phyloP scores from a whole-genome alignment of 1,140 invertebrate genomes.

The Druon quercuslanigerum region DNA sequence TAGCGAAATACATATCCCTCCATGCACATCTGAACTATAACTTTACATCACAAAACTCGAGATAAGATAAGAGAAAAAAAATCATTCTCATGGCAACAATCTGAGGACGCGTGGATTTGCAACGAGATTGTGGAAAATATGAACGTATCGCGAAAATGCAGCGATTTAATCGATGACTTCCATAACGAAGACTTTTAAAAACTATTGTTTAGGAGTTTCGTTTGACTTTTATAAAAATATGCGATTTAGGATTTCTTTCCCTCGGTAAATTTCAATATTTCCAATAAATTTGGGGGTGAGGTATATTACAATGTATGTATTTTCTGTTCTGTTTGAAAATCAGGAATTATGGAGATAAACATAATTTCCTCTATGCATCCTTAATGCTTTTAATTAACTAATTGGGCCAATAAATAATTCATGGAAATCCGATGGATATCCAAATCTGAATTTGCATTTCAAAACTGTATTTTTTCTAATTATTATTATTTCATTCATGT shows the following conservation, averaged over 20 bases:
- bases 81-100: constrained; percentile 72
- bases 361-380: not conserved
- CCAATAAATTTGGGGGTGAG: constrained; percentile 40
- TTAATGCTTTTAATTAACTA: not conserved
- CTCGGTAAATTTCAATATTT: too few relatives aligned
- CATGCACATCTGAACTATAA: constrained; percentile 55
- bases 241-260: constrained; percentile 9
- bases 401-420: constrained; percentile 7
- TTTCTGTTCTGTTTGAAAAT: not conserved
- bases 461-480: too few relatives aligned
- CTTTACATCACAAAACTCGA: constrained; percentile 67
- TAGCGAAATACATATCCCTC: constrained; percentile 48
- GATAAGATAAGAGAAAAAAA: constrained; percentile 72
- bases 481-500: too few relatives aligned
- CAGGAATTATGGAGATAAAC: not conserved
- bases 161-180: constrained; percentile 25
- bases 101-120: constrained; percentile 63
- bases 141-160: constrained; percentile 43
- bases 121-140: constrained; percentile 63
- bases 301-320: too few relatives aligned
- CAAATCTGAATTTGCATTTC: not conserved
- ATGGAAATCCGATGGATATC: not conserved
- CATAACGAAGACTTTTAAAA: not conserved
- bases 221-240: constrained; percentile 28
- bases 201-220: not conserved